Evolutionary conservation across 2,888 invertebrate genomes (phyloP).

Genomic region (Polymixis flavicincta): DNA sequence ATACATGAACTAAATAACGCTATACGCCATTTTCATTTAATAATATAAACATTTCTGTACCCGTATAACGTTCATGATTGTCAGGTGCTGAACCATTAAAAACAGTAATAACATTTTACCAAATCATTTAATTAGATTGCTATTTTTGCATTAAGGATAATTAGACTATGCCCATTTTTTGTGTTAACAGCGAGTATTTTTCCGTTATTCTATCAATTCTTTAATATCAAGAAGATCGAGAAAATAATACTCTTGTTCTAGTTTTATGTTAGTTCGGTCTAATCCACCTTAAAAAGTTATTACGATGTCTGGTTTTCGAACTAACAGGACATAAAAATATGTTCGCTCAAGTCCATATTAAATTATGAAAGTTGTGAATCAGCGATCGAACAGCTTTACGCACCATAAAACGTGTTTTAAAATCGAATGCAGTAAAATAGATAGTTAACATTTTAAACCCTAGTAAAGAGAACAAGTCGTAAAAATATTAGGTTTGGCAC

Average conservation of each 20-base stretch:
- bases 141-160: too few relatives aligned
- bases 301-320: not conserved
- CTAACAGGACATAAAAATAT: slow-evolving; percentile 10
- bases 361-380: not conserved
- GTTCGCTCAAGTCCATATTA: not conserved
- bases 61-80: too few relatives aligned
- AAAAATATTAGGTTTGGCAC: slow-evolving; percentile 23
- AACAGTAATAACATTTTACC: too few relatives aligned
- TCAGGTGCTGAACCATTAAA: too few relatives aligned
- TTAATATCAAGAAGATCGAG: not conserved
- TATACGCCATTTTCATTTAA: too few relatives aligned
- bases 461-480: not conserved
- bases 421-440: slow-evolving; percentile 24
- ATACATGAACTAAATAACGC: too few relatives aligned
- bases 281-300: not conserved
- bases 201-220: not conserved
- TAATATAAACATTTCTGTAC: too few relatives aligned
- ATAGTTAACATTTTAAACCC: slow-evolving; percentile 9
- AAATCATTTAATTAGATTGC: too few relatives aligned
- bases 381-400: slow-evolving; percentile 14
- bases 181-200: not conserved
- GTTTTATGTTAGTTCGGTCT: not conserved
- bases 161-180: too few relatives aligned
- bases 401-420: slow-evolving; percentile 30
- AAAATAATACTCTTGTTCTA: not conserved